Percentiles rank a stretch among this genome's conserved stretches.
Evolutionary conservation across 2,888 invertebrate species (phyloP).

Genomic region (Chrysotoxum bicinctum): DNA sequence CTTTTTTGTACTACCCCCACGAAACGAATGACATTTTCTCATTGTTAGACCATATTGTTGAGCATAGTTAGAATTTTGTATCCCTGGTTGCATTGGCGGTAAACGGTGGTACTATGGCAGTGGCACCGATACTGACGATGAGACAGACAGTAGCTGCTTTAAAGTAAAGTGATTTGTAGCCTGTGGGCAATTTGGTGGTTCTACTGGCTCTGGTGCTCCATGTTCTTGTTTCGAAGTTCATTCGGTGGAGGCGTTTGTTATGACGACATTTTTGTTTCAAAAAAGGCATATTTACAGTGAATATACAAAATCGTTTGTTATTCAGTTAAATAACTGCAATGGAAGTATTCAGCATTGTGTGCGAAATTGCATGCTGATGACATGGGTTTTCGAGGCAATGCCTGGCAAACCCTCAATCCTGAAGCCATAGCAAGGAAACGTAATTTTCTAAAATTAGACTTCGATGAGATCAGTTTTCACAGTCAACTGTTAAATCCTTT

Average conservation of each 20-base stretch:
- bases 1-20: constrained; percentile 36
- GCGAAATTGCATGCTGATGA: background rate
- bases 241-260: constrained; percentile 51
- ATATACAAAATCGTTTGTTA: constrained; percentile 17
- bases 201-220: background rate
- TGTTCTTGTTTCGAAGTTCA: constrained; percentile 8
- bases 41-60: background rate
- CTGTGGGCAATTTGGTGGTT: constrained; percentile 54
- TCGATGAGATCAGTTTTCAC: constrained; percentile 57
- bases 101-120: background rate
- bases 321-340: background rate
- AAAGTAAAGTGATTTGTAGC: constrained; percentile 57
- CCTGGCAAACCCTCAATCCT: constrained; percentile 18
- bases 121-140: constrained; percentile 1
- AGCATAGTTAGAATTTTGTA: constrained; percentile 16
- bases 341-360: background rate
- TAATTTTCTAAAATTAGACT: constrained; percentile 63
- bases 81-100: constrained; percentile 20
- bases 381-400: background rate
- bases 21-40: constrained; percentile 17
- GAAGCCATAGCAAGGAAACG: constrained; percentile 14
- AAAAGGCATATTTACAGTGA: background rate
- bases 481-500: constrained; percentile 54
- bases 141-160: constrained; percentile 22
- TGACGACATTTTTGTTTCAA: constrained; percentile 48